phyloP scores from a whole-genome alignment of 2,797 vertebrate species.

The Pseudochaenichthys georgianus region DNA sequence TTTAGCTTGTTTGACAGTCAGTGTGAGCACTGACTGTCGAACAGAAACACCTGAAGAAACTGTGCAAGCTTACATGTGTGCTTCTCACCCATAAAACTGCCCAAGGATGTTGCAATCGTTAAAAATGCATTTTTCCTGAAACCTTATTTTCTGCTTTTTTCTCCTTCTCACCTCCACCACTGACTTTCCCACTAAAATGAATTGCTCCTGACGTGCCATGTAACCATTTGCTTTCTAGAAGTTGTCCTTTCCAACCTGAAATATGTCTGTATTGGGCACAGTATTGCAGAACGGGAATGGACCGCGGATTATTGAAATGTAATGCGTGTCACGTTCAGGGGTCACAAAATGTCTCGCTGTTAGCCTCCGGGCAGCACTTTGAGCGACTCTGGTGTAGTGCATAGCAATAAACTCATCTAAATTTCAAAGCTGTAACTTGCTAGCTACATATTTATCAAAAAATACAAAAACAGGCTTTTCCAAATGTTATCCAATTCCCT shows the following conservation, averaged over 20 bases:
- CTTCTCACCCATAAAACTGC: not conserved
- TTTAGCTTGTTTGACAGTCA: not conserved
- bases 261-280: too few relatives aligned
- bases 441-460: not conserved
- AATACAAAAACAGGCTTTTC: not conserved
- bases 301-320: too few relatives aligned
- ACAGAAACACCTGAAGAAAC: not conserved
- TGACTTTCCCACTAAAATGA: not conserved
- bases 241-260: too few relatives aligned
- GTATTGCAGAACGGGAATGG: too few relatives aligned
- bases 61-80: not conserved
- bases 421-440: not conserved
- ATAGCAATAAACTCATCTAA: too few relatives aligned
- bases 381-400: too few relatives aligned
- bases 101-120: not conserved
- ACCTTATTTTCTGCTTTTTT: not conserved
- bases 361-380: too few relatives aligned
- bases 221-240: too few relatives aligned
- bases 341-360: too few relatives aligned
- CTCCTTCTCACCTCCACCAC: not conserved
- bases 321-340: too few relatives aligned
- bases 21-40: not conserved
- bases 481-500: too few relatives aligned
- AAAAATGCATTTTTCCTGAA: not conserved
- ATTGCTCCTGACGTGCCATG: too few relatives aligned